These are phyloP conservation scores for Coelogynopora nodosa DNA, from an alignment of 2,888 invertebrate genomes.

Conservation along the genomic window DNA sequence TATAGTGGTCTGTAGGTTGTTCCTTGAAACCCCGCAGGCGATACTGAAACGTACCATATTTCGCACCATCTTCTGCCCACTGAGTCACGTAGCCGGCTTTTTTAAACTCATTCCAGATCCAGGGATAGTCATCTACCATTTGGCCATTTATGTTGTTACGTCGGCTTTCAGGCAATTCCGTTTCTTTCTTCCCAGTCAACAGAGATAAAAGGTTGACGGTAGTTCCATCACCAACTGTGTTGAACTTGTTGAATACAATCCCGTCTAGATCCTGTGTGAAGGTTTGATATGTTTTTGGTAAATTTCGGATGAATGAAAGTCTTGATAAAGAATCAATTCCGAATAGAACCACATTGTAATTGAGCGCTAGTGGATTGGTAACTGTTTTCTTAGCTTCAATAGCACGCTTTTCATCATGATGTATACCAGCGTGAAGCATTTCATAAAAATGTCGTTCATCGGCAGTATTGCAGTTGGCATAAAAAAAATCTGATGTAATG, in stretches of 20 bases:
- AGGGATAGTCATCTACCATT: slow-evolving; percentile 74
- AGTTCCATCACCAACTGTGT: slow-evolving; percentile 63
- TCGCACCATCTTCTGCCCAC: slow-evolving; percentile 80
- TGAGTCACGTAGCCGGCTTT: slow-evolving; percentile 67
- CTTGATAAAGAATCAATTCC: slow-evolving; percentile 83
- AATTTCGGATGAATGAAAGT: slow-evolving; percentile 70
- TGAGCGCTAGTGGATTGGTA: slow-evolving; percentile 59
- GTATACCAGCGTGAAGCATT: slow-evolving; percentile 68
- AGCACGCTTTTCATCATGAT: slow-evolving; percentile 47
- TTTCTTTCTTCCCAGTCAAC: slow-evolving; percentile 71
- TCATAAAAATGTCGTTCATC: slow-evolving; percentile 65
- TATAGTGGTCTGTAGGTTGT: slow-evolving; percentile 84
- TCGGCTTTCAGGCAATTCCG: slow-evolving; percentile 81
- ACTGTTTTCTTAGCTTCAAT: background rate
- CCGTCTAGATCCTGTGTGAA: slow-evolving; percentile 68
- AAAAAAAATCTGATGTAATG: background rate
- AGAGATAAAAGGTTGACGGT: slow-evolving; percentile 75
- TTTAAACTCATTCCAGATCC: slow-evolving; percentile 77
- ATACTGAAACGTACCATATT: slow-evolving; percentile 81
- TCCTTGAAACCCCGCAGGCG: slow-evolving; percentile 78
- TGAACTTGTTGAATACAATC: slow-evolving; percentile 68
- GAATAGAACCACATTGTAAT: slow-evolving; percentile 74
- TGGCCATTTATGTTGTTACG: slow-evolving; percentile 67
- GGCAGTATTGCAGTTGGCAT: background rate
- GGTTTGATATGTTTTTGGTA: slow-evolving; percentile 73